These are phyloP conservation scores for Drosophila borealis DNA, from an alignment of 2,888 invertebrate genomes.

Conservation along the genomic window DNA sequence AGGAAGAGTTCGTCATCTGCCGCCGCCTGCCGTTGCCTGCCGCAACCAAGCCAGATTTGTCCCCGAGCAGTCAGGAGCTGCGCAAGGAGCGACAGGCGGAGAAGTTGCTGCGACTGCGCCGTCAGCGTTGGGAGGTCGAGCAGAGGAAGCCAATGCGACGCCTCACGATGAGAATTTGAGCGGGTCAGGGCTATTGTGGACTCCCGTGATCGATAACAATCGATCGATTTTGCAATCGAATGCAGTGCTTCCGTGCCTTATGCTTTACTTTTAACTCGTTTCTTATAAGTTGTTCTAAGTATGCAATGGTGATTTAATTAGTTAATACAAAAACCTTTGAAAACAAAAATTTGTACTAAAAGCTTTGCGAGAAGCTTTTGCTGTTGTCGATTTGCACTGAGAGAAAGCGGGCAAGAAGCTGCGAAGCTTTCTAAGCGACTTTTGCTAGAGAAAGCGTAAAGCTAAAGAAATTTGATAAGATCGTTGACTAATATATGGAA, in stretches of 20 bases:
- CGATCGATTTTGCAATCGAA: constrained; percentile 9
- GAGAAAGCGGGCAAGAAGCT: neutral
- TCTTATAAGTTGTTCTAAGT: constrained; percentile 41
- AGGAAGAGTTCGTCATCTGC: constrained; percentile 44
- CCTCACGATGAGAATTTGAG: constrained; percentile 47
- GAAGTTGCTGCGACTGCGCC: constrained; percentile 55
- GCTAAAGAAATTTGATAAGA: neutral
- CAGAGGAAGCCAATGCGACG: constrained; percentile 51
- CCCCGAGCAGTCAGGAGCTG: constrained; percentile 46
- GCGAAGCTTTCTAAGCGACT: neutral
- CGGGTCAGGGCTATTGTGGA: neutral
- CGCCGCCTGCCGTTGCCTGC: constrained; percentile 42
- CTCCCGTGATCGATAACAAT: constrained; percentile 31
- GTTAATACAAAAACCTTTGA: constrained; percentile 34
- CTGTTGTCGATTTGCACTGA: constrained; percentile 9
- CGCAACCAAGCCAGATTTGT: constrained; percentile 12
- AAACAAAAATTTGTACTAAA: neutral
- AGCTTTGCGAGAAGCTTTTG: constrained; percentile 23
- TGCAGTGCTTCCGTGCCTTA: constrained; percentile 62
- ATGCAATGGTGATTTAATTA: constrained; percentile 50
- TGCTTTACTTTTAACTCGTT: constrained; percentile 40
- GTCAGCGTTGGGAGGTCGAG: constrained; percentile 53
- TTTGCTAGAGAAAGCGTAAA: neutral
- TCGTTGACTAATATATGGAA: no score
- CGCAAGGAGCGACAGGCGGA: constrained; percentile 43